phyloP scores from a whole-genome alignment of 2,888 invertebrate genomes.

The Hypomecis punctinalis region DNA sequence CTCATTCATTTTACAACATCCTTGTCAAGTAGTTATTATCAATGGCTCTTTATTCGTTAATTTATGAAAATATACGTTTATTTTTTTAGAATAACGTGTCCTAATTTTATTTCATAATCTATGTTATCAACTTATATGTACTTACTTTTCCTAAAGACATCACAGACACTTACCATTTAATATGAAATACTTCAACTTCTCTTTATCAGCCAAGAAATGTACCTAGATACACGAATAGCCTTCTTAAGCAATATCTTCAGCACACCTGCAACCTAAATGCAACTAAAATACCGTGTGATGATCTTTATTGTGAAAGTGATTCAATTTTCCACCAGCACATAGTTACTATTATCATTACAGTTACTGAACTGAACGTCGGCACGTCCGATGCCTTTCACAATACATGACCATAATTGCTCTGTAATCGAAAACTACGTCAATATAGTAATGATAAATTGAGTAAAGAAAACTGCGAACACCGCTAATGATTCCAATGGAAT shows the following conservation, averaged over 20 bases:
- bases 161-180: too few species aligned
- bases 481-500: conserved; percentile 3
- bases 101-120: too few species aligned
- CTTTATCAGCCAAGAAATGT: background rate
- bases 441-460: conserved; percentile 9
- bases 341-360: background rate
- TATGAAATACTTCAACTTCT: too few species aligned
- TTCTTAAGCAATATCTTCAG: conserved; percentile 21
- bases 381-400: conserved; percentile 15
- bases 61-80: too few species aligned
- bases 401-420: conserved; percentile 3
- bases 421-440: conserved; percentile 6
- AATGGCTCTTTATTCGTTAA: too few species aligned
- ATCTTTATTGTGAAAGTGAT: conserved; percentile 20
- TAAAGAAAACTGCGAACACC: conserved; percentile 9
- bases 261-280: conserved; percentile 16
- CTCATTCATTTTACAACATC: too few species aligned
- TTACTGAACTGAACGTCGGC: conserved; percentile 11
- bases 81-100: too few species aligned
- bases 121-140: too few species aligned
- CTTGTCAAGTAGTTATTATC: too few species aligned
- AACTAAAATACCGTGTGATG: conserved; percentile 17
- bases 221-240: conserved; percentile 2
- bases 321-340: conserved; percentile 4
- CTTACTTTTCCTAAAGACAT: too few species aligned